These are phyloP conservation scores for Metacarcinus magister DNA, from an alignment of 2,888 invertebrate genomes.

Conservation along the genomic window DNA sequence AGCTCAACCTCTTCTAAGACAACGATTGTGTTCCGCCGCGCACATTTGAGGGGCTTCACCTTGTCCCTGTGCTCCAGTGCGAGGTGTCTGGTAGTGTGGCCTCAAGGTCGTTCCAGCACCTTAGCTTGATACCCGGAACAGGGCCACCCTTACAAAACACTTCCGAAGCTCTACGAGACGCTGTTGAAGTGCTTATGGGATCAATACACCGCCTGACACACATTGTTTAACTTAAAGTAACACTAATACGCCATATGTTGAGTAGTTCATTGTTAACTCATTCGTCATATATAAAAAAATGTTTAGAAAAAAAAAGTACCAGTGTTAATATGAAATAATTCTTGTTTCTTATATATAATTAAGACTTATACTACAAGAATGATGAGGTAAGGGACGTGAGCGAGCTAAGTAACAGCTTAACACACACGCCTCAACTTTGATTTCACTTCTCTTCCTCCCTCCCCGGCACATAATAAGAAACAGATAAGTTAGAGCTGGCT, in stretches of 20 bases:
- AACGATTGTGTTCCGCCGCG: not conserved
- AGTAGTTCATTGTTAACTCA: not conserved
- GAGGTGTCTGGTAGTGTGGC: not conserved
- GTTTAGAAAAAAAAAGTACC: not conserved
- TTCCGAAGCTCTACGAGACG: not conserved
- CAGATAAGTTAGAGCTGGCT: not conserved
- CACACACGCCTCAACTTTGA: not conserved
- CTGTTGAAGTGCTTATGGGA: not conserved
- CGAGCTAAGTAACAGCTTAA: not conserved
- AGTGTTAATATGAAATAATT: not conserved
- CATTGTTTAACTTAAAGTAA: not conserved
- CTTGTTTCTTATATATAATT: no score
- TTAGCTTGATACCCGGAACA: not conserved
- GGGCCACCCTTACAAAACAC: not conserved
- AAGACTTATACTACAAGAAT: not conserved
- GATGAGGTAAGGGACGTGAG: not conserved
- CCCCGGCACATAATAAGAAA: not conserved
- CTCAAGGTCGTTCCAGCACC: not conserved
- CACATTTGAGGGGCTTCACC: constrained; percentile 16
- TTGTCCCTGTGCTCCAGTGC: not conserved
- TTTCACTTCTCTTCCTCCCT: not conserved
- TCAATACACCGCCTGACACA: not conserved
- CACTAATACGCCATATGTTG: not conserved
- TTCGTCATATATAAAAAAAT: not conserved
- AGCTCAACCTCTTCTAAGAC: not conserved